phyloP scores from a whole-genome alignment of 2,888 invertebrate genomes.

The Diadromus collaris region DNA sequence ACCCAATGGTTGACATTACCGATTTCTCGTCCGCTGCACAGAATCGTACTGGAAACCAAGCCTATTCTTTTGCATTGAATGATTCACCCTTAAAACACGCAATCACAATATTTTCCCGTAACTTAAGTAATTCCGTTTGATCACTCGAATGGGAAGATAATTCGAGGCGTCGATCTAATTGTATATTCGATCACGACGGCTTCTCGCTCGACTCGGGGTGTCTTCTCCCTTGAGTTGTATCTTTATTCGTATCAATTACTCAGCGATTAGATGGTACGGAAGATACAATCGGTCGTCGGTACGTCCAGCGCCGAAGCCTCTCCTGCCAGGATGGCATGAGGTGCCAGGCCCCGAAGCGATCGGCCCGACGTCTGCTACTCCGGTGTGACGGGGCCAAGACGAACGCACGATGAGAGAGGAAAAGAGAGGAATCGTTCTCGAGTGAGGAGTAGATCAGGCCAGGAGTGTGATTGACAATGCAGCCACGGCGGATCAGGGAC shows the following conservation, averaged over 20 bases:
- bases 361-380: conserved; percentile 49
- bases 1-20: too few relatives aligned
- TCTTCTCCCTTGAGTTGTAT: conserved; percentile 66
- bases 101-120: not conserved
- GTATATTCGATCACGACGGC: conserved; percentile 9
- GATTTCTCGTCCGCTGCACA: too few relatives aligned
- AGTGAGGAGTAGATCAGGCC: conserved; percentile 25
- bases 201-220: conserved; percentile 9
- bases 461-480: conserved; percentile 78
- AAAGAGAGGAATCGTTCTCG: conserved; percentile 11
- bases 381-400: conserved; percentile 56
- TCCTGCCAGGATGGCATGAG: conserved; percentile 34
- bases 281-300: conserved; percentile 57
- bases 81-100: too few relatives aligned
- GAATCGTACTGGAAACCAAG: too few relatives aligned
- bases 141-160: not conserved
- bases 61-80: too few relatives aligned
- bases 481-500: conserved; percentile 67
- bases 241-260: conserved; percentile 80
- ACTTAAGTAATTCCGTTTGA: not conserved
- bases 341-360: conserved; percentile 29
- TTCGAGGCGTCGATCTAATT: conserved; percentile 20
- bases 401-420: conserved; percentile 51
- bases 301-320: conserved; percentile 27
- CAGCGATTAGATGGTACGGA: conserved; percentile 79